Evolutionary conservation across 2,888 invertebrate species (phyloP).

Genomic region (Ditula angustiorana): DNA sequence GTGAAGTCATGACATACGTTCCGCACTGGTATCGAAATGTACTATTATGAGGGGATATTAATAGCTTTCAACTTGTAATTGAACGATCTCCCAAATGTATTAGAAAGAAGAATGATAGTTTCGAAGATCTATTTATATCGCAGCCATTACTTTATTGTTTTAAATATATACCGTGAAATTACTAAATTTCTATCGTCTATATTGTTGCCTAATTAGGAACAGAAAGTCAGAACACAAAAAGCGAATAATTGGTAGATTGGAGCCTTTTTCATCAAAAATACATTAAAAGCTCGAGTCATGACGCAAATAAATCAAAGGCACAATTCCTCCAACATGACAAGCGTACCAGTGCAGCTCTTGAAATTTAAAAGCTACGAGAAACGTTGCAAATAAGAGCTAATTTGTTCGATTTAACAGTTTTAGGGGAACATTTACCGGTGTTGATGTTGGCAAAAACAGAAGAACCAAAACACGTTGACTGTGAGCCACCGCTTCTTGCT

Average conservation of each 20-base stretch:
- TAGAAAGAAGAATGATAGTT: no score
- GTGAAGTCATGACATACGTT: no score
- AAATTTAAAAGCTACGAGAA: not conserved
- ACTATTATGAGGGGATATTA: no score
- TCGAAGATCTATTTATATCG: no score
- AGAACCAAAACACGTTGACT: constrained; percentile 7
- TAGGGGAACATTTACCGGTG: not conserved
- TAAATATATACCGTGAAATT: no score
- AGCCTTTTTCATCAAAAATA: not conserved
- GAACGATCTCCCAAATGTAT: no score
- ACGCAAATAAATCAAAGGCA: not conserved
- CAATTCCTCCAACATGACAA: not conserved
- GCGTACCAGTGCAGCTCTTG: not conserved
- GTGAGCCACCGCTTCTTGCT: constrained; percentile 8
- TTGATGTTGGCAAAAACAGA: constrained; percentile 7
- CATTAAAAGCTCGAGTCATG: not conserved
- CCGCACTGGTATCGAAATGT: no score
- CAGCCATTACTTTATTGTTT: no score
- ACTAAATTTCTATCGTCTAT: no score
- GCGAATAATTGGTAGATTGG: not conserved
- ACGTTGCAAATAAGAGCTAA: not conserved
- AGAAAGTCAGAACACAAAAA: not conserved
- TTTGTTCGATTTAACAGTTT: not conserved
- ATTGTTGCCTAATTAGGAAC: not conserved
- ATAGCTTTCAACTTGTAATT: no score